A percentile compares a stretch with the other conserved stretches of the same genome.
These are phyloP conservation scores for Tenodera sinensis DNA, from an alignment of 2,888 invertebrate species.

Conservation along the genomic window DNA sequence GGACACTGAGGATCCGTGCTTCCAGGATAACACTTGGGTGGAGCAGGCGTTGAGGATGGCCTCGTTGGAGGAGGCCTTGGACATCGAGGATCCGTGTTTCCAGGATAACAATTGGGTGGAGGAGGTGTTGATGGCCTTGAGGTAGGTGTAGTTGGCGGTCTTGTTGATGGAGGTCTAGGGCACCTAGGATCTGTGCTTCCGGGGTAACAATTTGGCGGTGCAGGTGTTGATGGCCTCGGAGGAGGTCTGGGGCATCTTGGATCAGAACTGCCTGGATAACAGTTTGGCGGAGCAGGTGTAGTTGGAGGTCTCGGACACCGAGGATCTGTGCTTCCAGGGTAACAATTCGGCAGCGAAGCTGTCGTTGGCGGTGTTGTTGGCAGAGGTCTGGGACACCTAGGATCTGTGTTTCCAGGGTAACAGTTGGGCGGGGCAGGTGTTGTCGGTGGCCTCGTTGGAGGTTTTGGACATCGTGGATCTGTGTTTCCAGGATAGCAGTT, in stretches of 20 bases:
- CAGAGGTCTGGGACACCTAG: slow-evolving; percentile 32
- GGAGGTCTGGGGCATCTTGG: background rate
- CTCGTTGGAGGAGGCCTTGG: slow-evolving; percentile 30
- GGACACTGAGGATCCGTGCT: slow-evolving; percentile 38
- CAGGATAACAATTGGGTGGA: slow-evolving; percentile 39
- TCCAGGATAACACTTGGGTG: slow-evolving; percentile 36
- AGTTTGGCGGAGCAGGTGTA: slow-evolving; percentile 34
- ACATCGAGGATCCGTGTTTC: slow-evolving; percentile 37
- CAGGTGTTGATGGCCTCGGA: background rate
- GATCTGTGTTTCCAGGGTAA: slow-evolving; percentile 31
- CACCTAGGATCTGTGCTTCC: slow-evolving; percentile 34
- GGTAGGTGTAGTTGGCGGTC: slow-evolving; percentile 22
- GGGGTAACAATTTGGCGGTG: slow-evolving; percentile 39
- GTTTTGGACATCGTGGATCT: slow-evolving; percentile 38
- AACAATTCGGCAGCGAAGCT: slow-evolving; percentile 10
- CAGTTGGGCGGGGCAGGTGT: slow-evolving; percentile 15
- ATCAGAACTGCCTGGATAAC: slow-evolving; percentile 39
- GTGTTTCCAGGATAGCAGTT: slow-evolving; percentile 13
- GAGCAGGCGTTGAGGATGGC: slow-evolving; percentile 22
- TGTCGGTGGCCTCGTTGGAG: slow-evolving; percentile 34
- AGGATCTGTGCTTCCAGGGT: slow-evolving; percentile 31
- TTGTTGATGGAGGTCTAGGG: slow-evolving; percentile 19
- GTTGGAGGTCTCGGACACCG: slow-evolving; percentile 32
- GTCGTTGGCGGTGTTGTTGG: too few species aligned
- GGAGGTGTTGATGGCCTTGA: too few species aligned